Evolutionary conservation across 2,888 invertebrate genomes (phyloP).

Genomic region (Zhengitettix transpicula): DNA sequence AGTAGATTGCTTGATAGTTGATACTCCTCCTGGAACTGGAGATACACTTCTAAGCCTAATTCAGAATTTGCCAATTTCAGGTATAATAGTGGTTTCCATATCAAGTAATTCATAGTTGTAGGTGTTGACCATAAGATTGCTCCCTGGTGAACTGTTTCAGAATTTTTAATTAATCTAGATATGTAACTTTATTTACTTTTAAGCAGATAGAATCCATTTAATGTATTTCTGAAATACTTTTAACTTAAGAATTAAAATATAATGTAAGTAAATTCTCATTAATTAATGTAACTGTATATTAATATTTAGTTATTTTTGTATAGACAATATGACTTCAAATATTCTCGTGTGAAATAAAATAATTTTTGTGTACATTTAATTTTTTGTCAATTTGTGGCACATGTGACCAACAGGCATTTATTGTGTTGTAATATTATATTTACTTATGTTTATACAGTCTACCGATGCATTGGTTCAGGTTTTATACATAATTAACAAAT

Average conservation of each 20-base stretch:
- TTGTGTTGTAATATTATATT: too few species aligned
- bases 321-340: too few species aligned
- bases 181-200: too few species aligned
- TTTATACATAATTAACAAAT: neutral
- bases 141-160: neutral
- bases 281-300: too few species aligned
- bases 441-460: neutral
- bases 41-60: constrained; percentile 84
- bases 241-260: neutral
- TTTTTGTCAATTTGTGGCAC: too few species aligned
- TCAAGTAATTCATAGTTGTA: neutral
- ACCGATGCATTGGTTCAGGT: neutral
- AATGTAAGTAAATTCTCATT: neutral
- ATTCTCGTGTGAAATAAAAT: too few species aligned
- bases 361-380: too few species aligned
- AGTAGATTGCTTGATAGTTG: constrained; percentile 74
- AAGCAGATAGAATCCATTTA: too few species aligned
- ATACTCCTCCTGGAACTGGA: constrained; percentile 94
- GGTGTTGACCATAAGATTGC: neutral
- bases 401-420: too few species aligned
- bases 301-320: too few species aligned
- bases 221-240: too few species aligned
- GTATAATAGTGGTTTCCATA: constrained; percentile 23
- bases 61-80: constrained; percentile 74
- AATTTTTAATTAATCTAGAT: neutral